A percentile compares a stretch with the other conserved stretches of the same genome.
phyloP scores from a whole-genome alignment of 2,797 vertebrate species.

The Sebastes jordani region DNA sequence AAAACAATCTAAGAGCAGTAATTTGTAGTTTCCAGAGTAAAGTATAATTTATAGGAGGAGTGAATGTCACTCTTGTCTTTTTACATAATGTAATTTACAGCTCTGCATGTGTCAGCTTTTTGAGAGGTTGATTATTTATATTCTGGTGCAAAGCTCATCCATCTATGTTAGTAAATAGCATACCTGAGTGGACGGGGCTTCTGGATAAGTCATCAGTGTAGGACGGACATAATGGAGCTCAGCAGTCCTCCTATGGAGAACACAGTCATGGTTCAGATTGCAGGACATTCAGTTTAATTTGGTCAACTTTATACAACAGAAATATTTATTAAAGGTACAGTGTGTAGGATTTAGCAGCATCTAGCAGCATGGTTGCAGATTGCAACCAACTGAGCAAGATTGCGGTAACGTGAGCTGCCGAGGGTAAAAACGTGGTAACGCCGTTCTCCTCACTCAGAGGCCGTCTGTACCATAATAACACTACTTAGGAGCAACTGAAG shows the following conservation, averaged over 20 bases:
- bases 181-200: conserved; percentile 15
- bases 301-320: not conserved
- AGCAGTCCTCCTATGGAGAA: conserved; percentile 32
- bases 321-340: not conserved
- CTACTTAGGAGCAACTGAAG: no score
- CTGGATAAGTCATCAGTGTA: conserved; percentile 30
- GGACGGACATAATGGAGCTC: conserved; percentile 22
- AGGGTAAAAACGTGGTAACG: no score
- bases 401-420: no score
- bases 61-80: not conserved
- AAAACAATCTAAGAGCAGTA: not conserved
- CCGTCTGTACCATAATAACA: no score
- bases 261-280: conserved; percentile 26
- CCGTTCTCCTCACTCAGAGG: no score
- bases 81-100: conserved; percentile 3
- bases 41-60: not conserved
- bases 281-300: conserved; percentile 23
- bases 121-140: not conserved
- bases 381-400: no score
- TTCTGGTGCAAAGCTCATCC: conserved; percentile 20
- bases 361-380: no score
- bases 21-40: not conserved
- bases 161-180: conserved; percentile 20
- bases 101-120: conserved; percentile 17
- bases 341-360: no score